phyloP scores from a whole-genome alignment of 2,797 vertebrate genomes.

The Cyprinella venusta region DNA sequence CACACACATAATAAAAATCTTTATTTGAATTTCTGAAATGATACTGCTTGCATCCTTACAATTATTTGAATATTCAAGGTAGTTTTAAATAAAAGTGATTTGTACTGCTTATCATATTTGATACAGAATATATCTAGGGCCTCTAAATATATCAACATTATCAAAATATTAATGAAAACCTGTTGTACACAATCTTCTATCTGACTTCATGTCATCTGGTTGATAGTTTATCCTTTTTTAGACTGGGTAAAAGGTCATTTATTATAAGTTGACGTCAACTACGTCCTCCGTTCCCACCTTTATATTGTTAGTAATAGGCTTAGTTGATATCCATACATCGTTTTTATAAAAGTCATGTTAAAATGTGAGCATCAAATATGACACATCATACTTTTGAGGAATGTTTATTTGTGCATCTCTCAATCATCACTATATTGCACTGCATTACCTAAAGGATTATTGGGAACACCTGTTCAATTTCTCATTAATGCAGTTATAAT shows the following conservation, averaged over 20 bases:
- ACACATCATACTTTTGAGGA: too few relatives aligned
- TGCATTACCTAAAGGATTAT: too few relatives aligned
- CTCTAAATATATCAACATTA: background rate
- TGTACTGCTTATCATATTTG: background rate
- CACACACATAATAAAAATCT: background rate
- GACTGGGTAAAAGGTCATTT: background rate
- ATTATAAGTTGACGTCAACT: background rate
- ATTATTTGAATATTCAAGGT: background rate
- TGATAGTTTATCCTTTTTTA: background rate
- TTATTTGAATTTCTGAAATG: background rate
- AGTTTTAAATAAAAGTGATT: background rate
- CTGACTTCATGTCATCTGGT: background rate
- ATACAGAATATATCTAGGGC: background rate
- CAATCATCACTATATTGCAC: too few relatives aligned
- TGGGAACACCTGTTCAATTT: too few relatives aligned
- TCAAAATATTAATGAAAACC: background rate
- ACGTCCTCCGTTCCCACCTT: too few relatives aligned
- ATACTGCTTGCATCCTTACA: background rate
- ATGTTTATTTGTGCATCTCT: too few relatives aligned
- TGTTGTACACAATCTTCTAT: background rate
- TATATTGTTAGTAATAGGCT: background rate
- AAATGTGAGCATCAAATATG: background rate
- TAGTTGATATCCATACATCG: background rate
- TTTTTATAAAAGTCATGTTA: too few relatives aligned
- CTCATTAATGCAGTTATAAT: too few relatives aligned